phyloP scores from a whole-genome alignment of 2,888 invertebrate genomes.

The Meiosimyza decipiens region DNA sequence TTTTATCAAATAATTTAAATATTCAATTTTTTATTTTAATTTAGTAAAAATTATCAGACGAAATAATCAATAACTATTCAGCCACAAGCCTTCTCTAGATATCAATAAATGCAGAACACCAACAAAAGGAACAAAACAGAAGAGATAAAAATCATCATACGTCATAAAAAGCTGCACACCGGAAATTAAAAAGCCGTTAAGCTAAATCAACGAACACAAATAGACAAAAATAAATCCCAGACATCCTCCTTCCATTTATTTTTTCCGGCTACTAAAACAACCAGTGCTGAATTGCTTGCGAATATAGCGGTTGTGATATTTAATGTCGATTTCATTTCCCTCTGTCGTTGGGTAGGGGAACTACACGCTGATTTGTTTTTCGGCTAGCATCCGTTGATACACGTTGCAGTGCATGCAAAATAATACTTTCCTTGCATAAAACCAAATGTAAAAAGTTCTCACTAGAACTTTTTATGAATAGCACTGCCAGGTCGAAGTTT shows the following conservation, averaged over 20 bases:
- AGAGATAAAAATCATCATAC: neutral
- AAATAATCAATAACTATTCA: too few species aligned
- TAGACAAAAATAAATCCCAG: neutral
- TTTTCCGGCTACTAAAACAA: neutral
- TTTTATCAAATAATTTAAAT: too few species aligned
- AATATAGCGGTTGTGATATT: constrained; percentile 4
- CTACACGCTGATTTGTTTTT: constrained; percentile 12
- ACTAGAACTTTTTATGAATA: too few species aligned
- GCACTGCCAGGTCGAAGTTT: too few species aligned
- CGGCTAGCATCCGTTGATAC: neutral
- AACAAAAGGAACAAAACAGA: neutral
- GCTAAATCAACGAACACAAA: neutral
- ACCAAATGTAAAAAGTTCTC: too few species aligned
- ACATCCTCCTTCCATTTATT: neutral
- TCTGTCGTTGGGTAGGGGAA: constrained; percentile 4
- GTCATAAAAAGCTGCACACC: neutral
- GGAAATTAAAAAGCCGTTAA: constrained; percentile 13
- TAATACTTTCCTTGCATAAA: too few species aligned
- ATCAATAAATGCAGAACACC: too few species aligned
- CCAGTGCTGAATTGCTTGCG: constrained; percentile 4
- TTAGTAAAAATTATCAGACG: too few species aligned
- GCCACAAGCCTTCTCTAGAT: too few species aligned
- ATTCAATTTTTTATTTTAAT: too few species aligned
- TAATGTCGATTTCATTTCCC: neutral
- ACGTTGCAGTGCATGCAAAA: too few species aligned